These are phyloP conservation scores for Limnothrissa miodon DNA, from an alignment of 2,113 vertebrate genomes.

Conservation along the genomic window DNA sequence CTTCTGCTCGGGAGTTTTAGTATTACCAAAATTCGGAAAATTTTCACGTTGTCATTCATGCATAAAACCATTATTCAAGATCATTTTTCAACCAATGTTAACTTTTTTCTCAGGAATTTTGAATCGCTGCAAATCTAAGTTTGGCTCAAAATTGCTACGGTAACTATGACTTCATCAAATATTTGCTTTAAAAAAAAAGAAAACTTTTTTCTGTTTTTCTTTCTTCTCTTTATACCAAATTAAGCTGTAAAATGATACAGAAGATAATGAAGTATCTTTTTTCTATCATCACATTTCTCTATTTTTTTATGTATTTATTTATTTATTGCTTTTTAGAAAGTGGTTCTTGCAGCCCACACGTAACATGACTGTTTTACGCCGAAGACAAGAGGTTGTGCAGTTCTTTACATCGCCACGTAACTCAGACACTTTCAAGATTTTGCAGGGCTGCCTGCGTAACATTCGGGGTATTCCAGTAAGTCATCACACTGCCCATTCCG, in stretches of 20 bases:
- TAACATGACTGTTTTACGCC: conserved; percentile 77
- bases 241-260: too few relatives aligned
- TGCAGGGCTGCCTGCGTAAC: conserved; percentile 84
- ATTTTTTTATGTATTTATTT: not conserved
- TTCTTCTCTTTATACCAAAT: not conserved
- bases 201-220: not conserved
- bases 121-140: conserved; percentile 70
- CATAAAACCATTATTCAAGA: too few relatives aligned
- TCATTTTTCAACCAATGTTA: not conserved
- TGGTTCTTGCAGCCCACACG: conserved; percentile 90
- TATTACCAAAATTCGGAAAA: too few relatives aligned
- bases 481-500: not conserved
- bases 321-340: conserved; percentile 66
- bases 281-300: not conserved
- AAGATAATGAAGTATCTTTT: not conserved
- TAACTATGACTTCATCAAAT: conserved; percentile 43
- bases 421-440: conserved; percentile 76
- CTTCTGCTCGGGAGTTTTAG: too few relatives aligned
- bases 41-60: too few relatives aligned
- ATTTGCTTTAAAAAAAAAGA: not conserved
- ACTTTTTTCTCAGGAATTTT: conserved; percentile 59
- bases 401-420: conserved; percentile 88
- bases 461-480: conserved; percentile 88
- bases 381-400: conserved; percentile 87
- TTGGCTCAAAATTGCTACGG: conserved; percentile 71